A percentile compares a stretch with the other conserved stretches of the same genome.
phyloP scores from a whole-genome alignment of 2,888 invertebrate species.

The Chrysotoxum bicinctum region DNA sequence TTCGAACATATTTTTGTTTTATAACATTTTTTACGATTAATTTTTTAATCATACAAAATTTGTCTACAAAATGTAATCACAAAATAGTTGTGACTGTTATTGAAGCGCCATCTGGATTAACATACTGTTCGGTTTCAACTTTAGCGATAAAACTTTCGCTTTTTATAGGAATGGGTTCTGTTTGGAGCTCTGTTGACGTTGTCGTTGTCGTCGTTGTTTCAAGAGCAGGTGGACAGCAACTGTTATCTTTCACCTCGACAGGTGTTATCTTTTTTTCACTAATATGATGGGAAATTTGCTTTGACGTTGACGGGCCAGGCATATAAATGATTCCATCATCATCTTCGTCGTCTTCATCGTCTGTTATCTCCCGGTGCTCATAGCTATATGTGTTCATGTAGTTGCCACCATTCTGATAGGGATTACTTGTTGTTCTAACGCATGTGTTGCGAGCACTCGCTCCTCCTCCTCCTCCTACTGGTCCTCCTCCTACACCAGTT shows the following conservation, averaged over 20 bases:
- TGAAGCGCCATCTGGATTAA: conserved; percentile 79
- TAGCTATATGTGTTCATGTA: conserved; percentile 77
- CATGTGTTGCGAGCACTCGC: conserved; percentile 76
- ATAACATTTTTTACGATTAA: conserved; percentile 23
- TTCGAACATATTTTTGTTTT: conserved; percentile 43
- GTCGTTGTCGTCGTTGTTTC: conserved; percentile 25
- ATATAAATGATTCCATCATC: conserved; percentile 79
- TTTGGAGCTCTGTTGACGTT: conserved; percentile 46
- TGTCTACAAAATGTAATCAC: conserved; percentile 76
- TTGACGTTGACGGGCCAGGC: conserved; percentile 75
- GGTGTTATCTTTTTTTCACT: conserved; percentile 66
- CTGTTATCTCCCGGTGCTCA: conserved; percentile 65
- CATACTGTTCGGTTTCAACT: conserved; percentile 78
- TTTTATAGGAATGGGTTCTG: conserved; percentile 64
- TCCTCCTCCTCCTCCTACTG: conserved; percentile 76
- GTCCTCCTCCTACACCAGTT: conserved; percentile 69
- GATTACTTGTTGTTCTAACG: conserved; percentile 78
- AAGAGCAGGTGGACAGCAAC: conserved; percentile 14
- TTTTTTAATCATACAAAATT: conserved; percentile 23
- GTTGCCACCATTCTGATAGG: conserved; percentile 79
- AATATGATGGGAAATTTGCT: conserved; percentile 50
- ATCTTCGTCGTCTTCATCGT: conserved; percentile 77
- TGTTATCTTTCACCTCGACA: conserved; percentile 33
- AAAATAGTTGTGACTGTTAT: conserved; percentile 81
- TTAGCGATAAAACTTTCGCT: conserved; percentile 76